Evolutionary conservation across 2,888 invertebrate genomes (phyloP), one percentile per base, ranked within the genome.

Genomic region (Anodontia alba): DNA sequence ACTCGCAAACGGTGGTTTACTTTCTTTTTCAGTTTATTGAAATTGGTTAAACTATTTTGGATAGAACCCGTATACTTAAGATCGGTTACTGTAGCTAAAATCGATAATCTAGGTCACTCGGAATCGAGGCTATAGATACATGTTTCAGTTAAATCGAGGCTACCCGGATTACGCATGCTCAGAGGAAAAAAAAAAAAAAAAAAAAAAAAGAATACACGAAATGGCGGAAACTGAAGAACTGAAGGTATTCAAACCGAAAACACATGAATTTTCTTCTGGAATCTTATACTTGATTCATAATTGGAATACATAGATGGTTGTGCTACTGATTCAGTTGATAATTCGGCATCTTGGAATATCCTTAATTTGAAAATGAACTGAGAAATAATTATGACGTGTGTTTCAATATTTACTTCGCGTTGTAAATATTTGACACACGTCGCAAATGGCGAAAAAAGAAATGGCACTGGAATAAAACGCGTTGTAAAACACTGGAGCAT

Each of bases 141-240:
- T 86, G 81, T 49, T 17, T 23, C 54, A 8, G 36, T 54, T 66
- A 17, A 17, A 51, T 51, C 33, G 38, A 33, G 46, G 73, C 54
- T 0, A 73, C 71, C 74, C 73, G 70, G 71, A 83, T 33, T 31
- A 79, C 83, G 87, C 89, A 88, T 89, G 90, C 84, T 83, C 72
- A 72, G n/a, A 38, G 43, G 15, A 20, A 8, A 33, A 33, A 23
- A 29, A 62, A 62, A 33, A 7, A 33, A 20, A 75, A 69, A 33
- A 33, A 23, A 29, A 62, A 62, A 33, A 7, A 33, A 20, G 75
- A 69, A 51, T 57, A 72, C 73, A 43, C 73, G 86, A 87, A 86
- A 92, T 92, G 91, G 91, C 91, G 90, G 91, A 92, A 87, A 84
- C 88, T 75, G 88, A 90, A 75, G 91, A 92, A 71, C 77, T 92